phyloP scores from a whole-genome alignment of 2,113 vertebrate species.

The Trachemys scripta region DNA sequence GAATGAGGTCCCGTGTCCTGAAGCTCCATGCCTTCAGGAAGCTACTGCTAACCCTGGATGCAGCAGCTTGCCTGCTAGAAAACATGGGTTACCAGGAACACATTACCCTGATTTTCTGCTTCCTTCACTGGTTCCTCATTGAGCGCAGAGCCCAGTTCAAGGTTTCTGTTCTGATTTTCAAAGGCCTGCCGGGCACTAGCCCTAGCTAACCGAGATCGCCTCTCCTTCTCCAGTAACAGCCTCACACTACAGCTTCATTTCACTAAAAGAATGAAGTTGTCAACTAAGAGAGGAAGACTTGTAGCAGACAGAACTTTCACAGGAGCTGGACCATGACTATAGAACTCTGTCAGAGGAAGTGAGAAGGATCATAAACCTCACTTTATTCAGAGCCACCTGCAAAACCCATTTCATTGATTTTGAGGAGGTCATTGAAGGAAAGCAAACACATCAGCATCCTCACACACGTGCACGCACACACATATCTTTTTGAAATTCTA shows the following conservation, averaged over 20 bases:
- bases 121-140: not conserved
- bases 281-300: not conserved
- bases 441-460: not conserved
- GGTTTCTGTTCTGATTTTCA: not conserved
- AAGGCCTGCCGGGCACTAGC: not conserved
- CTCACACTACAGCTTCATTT: not conserved
- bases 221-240: not conserved
- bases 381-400: not conserved
- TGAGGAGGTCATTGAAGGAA: too few species aligned
- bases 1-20: not conserved
- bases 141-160: not conserved
- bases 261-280: not conserved
- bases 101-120: not conserved
- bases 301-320: not conserved
- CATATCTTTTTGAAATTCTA: fast-evolving
- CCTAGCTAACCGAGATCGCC: not conserved
- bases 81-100: not conserved
- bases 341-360: not conserved
- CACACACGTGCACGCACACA: not conserved
- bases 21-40: not conserved
- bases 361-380: not conserved
- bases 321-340: not conserved
- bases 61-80: not conserved
- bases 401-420: not conserved
- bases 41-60: not conserved